phyloP scores from a whole-genome alignment of 2,888 invertebrate genomes.

The Caenorhabditis drosophilae region DNA sequence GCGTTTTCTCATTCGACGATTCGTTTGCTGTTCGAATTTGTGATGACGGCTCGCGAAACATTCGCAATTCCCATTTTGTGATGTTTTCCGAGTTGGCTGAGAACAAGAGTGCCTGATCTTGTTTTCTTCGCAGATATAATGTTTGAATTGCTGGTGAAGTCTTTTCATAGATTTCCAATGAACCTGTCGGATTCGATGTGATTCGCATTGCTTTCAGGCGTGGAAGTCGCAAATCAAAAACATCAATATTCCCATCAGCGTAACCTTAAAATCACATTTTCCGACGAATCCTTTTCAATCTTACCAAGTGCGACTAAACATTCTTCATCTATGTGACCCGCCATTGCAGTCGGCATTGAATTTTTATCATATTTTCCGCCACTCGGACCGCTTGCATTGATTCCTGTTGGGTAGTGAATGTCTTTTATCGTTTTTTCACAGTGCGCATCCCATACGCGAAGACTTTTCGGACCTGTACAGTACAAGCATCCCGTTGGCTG shows the following conservation, averaged over 20 bases:
- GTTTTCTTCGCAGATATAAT: constrained; percentile 13
- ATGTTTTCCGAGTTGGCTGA: constrained; percentile 79
- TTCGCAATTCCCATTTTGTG: constrained; percentile 73
- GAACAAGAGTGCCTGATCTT: constrained; percentile 31
- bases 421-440: constrained; percentile 56
- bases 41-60: constrained; percentile 62
- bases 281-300: too few species aligned
- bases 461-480: constrained; percentile 52
- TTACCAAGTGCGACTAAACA: too few species aligned
- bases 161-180: background rate
- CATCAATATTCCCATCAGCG: constrained; percentile 25
- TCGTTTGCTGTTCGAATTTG: constrained; percentile 13
- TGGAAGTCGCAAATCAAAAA: constrained; percentile 16
- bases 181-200: background rate
- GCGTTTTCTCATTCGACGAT: constrained; percentile 5
- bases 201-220: constrained; percentile 8
- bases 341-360: constrained; percentile 24
- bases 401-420: constrained; percentile 25
- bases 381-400: background rate
- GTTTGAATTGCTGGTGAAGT: constrained; percentile 13
- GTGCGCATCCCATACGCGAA: constrained; percentile 65
- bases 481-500: constrained; percentile 57
- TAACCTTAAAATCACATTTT: constrained; percentile 25
- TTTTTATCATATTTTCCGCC: constrained; percentile 1
- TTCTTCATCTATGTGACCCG: constrained; percentile 27